Evolutionary conservation across 2,797 vertebrate genomes (phyloP).

Genomic region (Falco berigora): DNA sequence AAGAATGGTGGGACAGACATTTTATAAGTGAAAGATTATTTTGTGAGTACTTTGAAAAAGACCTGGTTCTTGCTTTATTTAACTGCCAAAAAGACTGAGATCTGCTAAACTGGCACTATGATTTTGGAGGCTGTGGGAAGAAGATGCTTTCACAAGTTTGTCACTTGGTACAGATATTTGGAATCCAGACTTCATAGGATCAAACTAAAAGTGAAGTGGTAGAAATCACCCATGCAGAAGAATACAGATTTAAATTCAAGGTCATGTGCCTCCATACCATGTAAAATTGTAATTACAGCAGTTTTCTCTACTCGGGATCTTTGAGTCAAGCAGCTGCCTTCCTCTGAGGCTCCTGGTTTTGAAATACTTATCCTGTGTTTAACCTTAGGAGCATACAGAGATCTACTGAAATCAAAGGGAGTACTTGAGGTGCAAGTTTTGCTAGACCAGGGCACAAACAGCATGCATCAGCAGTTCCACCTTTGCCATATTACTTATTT

Average conservation of each 20-base stretch:
- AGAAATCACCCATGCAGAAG: neutral
- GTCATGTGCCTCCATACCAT: neutral
- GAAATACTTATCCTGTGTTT: neutral
- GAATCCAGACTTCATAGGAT: neutral
- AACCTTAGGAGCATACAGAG: neutral
- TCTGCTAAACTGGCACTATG: conserved; percentile 16
- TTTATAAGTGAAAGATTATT: conserved; percentile 7
- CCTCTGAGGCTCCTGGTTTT: neutral
- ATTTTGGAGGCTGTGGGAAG: conserved; percentile 38
- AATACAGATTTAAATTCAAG: neutral
- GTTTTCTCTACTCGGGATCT: neutral
- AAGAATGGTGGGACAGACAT: conserved; percentile 1
- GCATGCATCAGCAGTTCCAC: neutral
- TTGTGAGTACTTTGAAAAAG: conserved; percentile 43
- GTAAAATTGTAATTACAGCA: conserved; percentile 7
- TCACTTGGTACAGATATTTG: neutral
- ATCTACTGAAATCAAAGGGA: neutral
- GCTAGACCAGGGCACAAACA: neutral
- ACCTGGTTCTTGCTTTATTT: conserved; percentile 38
- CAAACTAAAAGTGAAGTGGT: neutral
- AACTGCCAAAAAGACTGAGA: conserved; percentile 21
- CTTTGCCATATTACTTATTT: neutral
- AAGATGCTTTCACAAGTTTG: neutral
- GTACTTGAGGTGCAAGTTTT: neutral
- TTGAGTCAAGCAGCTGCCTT: neutral